These are phyloP conservation scores for Cettia cetti DNA, from an alignment of 2,113 vertebrate species.

Conservation along the genomic window DNA sequence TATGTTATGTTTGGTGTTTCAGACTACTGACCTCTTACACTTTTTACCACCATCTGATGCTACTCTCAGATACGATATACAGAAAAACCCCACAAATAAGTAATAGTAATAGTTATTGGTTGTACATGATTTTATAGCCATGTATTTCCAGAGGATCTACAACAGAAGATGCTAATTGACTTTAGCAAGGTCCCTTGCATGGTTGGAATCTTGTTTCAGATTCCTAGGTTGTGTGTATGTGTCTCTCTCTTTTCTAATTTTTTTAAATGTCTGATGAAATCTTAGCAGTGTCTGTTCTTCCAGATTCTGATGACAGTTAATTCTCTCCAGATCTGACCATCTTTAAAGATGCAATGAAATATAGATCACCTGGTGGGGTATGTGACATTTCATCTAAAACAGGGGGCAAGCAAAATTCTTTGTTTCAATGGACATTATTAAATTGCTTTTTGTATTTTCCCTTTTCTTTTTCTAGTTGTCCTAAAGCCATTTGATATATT, in stretches of 20 bases:
- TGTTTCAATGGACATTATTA: background rate
- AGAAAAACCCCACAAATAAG: background rate
- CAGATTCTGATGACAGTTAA: background rate
- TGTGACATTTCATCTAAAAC: background rate
- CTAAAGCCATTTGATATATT: background rate
- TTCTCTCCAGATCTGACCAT: background rate
- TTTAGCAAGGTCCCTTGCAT: background rate
- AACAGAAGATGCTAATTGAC: background rate
- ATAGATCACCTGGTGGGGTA: background rate
- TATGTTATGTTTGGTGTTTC: background rate
- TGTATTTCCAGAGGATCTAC: background rate
- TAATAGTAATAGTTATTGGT: background rate
- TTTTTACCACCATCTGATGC: background rate
- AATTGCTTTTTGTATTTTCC: background rate
- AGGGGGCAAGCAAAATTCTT: background rate
- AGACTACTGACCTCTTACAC: background rate
- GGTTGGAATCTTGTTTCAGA: background rate
- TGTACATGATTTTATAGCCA: background rate
- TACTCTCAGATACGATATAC: background rate
- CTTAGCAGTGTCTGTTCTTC: background rate
- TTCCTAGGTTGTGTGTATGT: background rate
- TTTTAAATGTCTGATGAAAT: background rate
- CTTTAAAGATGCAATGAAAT: background rate
- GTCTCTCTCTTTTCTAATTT: background rate
- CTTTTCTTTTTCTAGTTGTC: background rate